Evolutionary conservation across 2,113 vertebrate species (phyloP).

Genomic region (Cyprinus carpio): DNA sequence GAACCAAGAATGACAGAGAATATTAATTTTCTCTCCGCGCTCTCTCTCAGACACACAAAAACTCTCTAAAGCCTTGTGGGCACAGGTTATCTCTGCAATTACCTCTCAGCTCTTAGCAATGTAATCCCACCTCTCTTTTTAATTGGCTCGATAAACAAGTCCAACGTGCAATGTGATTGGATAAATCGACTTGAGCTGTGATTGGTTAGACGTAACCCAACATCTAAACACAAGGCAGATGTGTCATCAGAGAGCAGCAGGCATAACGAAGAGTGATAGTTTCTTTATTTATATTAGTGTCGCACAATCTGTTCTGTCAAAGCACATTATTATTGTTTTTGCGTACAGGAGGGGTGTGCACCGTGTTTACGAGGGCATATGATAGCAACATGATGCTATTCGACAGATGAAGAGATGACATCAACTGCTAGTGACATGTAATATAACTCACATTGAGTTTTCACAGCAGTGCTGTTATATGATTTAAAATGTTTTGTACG

Average conservation of each 20-base stretch:
- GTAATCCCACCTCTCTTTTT: not conserved
- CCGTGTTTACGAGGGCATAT: constrained; percentile 1
- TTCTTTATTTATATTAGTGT: constrained; percentile 32
- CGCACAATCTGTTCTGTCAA: constrained; percentile 35
- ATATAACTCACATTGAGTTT: constrained; percentile 15
- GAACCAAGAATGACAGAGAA: constrained; percentile 60
- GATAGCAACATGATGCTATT: constrained; percentile 9
- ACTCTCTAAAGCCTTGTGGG: not conserved
- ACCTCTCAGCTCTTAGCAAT: constrained; percentile 11
- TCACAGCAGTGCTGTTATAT: constrained; percentile 1
- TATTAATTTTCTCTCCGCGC: constrained; percentile 63
- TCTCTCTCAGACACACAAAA: constrained; percentile 16
- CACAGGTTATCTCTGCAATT: constrained; percentile 17
- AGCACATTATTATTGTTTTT: constrained; percentile 26
- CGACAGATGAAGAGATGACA: constrained; percentile 12
- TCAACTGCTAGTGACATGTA: constrained; percentile 36
- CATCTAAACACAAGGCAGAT: constrained; percentile 7
- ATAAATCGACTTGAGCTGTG: not conserved
- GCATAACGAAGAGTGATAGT: constrained; percentile 33
- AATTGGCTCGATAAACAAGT: not conserved
- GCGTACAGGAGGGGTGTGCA: not conserved
- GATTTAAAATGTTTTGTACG: constrained; percentile 4
- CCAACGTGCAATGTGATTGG: not conserved
- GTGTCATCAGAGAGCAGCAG: constrained; percentile 19
- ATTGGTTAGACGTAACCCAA: not conserved